A percentile compares a stretch with the other conserved stretches of the same genome.
These are phyloP conservation scores for Eudasyphora cyanicolor DNA, from an alignment of 2,888 invertebrate species.

Conservation along the genomic window DNA sequence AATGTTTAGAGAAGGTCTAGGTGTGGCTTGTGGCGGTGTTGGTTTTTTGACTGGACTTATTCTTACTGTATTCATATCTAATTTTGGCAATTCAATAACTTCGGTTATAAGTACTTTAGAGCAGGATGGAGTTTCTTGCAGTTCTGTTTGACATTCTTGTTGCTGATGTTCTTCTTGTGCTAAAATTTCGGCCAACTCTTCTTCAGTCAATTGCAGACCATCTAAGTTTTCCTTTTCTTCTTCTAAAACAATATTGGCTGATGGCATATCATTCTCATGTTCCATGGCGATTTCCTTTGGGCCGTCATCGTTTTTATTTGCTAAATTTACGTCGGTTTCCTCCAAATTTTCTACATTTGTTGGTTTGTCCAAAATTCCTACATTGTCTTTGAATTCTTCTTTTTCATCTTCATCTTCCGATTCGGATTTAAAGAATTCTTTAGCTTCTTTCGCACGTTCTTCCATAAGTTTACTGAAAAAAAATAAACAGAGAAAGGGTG, in stretches of 20 bases:
- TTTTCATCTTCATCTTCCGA: constrained; percentile 71
- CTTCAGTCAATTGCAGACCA: constrained; percentile 45
- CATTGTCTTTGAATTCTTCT: constrained; percentile 57
- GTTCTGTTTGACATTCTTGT: constrained; percentile 20
- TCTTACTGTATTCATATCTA: constrained; percentile 71
- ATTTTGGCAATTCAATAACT: constrained; percentile 72
- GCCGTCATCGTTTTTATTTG: neutral
- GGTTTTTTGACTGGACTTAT: constrained; percentile 64
- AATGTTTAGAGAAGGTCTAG: constrained; percentile 69
- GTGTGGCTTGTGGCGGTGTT: neutral
- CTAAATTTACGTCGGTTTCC: neutral
- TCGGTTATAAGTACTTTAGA: constrained; percentile 66
- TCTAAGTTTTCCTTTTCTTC: constrained; percentile 30
- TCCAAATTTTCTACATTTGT: neutral
- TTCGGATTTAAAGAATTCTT: constrained; percentile 88
- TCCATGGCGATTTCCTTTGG: constrained; percentile 32
- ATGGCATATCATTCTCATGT: neutral
- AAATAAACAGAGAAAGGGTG: neutral
- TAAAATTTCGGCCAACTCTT: constrained; percentile 45
- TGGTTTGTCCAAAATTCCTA: constrained; percentile 28
- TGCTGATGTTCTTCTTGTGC: constrained; percentile 14
- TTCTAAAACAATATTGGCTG: neutral
- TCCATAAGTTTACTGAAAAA: constrained; percentile 83
- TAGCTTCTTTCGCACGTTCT: constrained; percentile 87
- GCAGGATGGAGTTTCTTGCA: constrained; percentile 21